A percentile compares a stretch with the other conserved stretches of the same genome.
These are phyloP conservation scores for Halcyon badia DNA, from an alignment of 2,797 vertebrate genomes.

Conservation along the genomic window DNA sequence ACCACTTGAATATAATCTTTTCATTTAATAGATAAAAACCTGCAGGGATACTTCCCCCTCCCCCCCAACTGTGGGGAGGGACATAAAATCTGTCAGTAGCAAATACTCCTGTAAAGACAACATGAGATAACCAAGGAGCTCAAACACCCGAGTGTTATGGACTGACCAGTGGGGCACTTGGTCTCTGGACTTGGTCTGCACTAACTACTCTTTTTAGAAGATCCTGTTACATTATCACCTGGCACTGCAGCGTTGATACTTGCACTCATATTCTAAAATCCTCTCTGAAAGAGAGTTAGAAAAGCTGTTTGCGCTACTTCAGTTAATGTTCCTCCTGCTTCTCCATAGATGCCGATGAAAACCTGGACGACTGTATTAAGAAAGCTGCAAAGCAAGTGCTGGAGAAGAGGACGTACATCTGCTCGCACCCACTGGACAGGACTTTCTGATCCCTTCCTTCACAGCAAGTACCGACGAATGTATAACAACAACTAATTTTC, in stretches of 20 bases:
- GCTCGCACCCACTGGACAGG: slow-evolving; percentile 92
- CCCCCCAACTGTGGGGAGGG: not conserved
- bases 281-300: not conserved
- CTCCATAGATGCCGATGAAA: slow-evolving; percentile 87
- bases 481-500: not conserved
- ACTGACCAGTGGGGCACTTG: not conserved
- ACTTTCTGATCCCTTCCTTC: slow-evolving; percentile 79
- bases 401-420: slow-evolving; percentile 87
- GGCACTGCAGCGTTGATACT: no score
- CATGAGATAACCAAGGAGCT: not conserved
- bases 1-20: not conserved
- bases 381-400: slow-evolving; percentile 90
- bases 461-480: not conserved
- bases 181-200: not conserved
- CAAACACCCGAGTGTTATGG: not conserved
- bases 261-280: not conserved
- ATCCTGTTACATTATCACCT: not conserved
- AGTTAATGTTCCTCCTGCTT: not conserved
- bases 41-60: not conserved
- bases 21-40: not conserved
- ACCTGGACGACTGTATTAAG: slow-evolving; percentile 90
- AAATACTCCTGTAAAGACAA: not conserved
- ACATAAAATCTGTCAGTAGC: not conserved
- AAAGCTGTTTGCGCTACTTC: not conserved
- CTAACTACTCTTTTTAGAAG: not conserved